Percentiles rank a stretch among this genome's conserved stretches.
These are phyloP conservation scores for Eurystomus glaucurus DNA, from an alignment of 2,797 vertebrate genomes.

Conservation along the genomic window DNA sequence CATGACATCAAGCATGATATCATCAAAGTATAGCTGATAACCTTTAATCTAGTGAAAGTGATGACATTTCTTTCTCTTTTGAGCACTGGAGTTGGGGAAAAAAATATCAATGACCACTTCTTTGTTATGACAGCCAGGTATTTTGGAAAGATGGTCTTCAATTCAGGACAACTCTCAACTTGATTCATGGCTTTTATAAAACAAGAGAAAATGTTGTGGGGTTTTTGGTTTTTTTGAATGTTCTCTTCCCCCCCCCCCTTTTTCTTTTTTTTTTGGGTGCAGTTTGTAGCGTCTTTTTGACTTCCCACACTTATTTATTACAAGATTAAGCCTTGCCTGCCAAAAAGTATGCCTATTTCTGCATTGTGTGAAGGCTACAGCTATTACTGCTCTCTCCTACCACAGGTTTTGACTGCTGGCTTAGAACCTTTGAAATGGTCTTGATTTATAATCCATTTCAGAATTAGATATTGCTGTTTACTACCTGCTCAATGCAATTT, in stretches of 20 bases:
- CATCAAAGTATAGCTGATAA: neutral
- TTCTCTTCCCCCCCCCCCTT: neutral
- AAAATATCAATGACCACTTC: neutral
- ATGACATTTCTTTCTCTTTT: neutral
- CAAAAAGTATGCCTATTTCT: neutral
- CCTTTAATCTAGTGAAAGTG: neutral
- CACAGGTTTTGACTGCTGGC: neutral
- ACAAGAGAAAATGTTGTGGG: neutral
- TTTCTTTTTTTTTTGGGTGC: fast-evolving
- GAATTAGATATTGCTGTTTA: neutral
- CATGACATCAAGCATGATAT: neutral
- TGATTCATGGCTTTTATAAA: neutral
- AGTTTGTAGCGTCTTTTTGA: neutral
- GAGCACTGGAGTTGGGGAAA: neutral
- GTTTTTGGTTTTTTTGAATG: too few species aligned
- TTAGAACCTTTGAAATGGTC: neutral
- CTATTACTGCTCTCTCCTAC: neutral
- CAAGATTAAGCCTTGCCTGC: neutral
- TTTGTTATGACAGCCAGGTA: neutral
- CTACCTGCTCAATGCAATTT: neutral
- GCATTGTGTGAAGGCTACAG: neutral
- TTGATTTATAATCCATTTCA: neutral
- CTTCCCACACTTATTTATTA: neutral
- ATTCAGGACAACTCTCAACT: neutral
- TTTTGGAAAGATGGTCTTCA: neutral